These are phyloP conservation scores for Mesorhabditis spiculigera DNA, from an alignment of 2,888 invertebrate genomes.

Conservation along the genomic window DNA sequence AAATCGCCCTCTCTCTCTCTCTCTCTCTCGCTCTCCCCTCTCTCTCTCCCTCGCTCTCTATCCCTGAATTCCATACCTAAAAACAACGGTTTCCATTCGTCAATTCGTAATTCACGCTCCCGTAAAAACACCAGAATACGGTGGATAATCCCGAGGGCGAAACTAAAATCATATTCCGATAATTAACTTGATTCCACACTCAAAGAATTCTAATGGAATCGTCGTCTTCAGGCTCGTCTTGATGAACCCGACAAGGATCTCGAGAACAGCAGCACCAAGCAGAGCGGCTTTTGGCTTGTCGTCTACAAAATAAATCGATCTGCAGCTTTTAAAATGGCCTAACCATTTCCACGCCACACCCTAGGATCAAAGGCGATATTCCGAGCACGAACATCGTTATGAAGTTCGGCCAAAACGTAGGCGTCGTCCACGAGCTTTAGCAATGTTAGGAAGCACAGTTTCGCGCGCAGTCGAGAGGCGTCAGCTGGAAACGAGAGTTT, in stretches of 20 bases:
- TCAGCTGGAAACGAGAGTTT: not conserved
- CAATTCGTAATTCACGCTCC: not conserved
- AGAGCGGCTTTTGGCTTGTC: not conserved
- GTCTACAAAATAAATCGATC: not conserved
- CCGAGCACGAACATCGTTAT: not conserved
- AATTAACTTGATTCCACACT: not conserved
- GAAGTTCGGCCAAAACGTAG: not conserved
- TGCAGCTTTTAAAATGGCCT: not conserved
- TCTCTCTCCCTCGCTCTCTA: too few relatives aligned
- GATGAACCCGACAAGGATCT: not conserved
- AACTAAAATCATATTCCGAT: not conserved
- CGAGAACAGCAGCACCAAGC: not conserved
- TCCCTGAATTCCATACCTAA: not conserved
- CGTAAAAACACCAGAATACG: not conserved
- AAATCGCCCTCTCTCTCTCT: too few relatives aligned
- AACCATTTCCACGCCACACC: not conserved
- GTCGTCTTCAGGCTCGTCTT: not conserved
- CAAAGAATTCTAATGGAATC: slow-evolving; percentile 1
- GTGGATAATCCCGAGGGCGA: slow-evolving; percentile 1
- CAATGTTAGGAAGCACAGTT: not conserved
- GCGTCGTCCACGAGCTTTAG: not conserved
- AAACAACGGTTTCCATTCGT: slow-evolving; percentile 6
- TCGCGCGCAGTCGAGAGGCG: not conserved
- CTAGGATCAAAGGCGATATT: not conserved
- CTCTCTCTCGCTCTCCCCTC: too few relatives aligned